Evolutionary conservation across 1,140 invertebrate genomes (phyloP).

Genomic region (Schlechtendalia chinensis): DNA sequence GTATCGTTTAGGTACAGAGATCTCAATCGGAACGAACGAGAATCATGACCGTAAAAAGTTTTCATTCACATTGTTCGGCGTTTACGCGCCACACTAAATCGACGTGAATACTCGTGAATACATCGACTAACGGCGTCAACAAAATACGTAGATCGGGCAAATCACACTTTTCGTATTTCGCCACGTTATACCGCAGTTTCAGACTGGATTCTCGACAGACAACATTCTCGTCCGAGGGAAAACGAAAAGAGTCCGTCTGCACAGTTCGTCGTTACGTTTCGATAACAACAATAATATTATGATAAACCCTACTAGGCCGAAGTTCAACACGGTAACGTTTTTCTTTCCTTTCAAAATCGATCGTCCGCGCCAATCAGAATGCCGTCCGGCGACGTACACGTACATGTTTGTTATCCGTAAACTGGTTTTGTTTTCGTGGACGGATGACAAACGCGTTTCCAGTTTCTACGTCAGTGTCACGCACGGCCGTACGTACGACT

Average conservation of each 20-base stretch:
- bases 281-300: background rate
- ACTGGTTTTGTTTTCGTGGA: slow-evolving; percentile 42
- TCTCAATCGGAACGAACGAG: too few relatives aligned
- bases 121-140: background rate
- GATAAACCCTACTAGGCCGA: background rate
- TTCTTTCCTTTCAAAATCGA: slow-evolving; percentile 33
- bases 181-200: background rate
- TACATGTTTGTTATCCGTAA: background rate
- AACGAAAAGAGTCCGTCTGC: background rate
- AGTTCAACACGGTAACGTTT: slow-evolving; percentile 4
- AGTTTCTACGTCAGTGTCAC: too few relatives aligned
- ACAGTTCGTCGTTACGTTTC: background rate
- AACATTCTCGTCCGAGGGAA: too few relatives aligned
- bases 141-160: background rate
- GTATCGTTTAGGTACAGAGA: too few relatives aligned
- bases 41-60: too few relatives aligned
- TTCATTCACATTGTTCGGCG: too few relatives aligned
- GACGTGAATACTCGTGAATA: too few relatives aligned
- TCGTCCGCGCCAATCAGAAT: slow-evolving; percentile 18
- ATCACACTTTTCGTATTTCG: background rate
- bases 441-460: slow-evolving; percentile 25
- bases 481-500: background rate
- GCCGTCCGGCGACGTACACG: background rate
- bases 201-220: too few relatives aligned
- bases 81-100: too few relatives aligned